Evolutionary conservation across 2,888 invertebrate genomes (phyloP).

Genomic region (Pandemis cinnamomeana): DNA sequence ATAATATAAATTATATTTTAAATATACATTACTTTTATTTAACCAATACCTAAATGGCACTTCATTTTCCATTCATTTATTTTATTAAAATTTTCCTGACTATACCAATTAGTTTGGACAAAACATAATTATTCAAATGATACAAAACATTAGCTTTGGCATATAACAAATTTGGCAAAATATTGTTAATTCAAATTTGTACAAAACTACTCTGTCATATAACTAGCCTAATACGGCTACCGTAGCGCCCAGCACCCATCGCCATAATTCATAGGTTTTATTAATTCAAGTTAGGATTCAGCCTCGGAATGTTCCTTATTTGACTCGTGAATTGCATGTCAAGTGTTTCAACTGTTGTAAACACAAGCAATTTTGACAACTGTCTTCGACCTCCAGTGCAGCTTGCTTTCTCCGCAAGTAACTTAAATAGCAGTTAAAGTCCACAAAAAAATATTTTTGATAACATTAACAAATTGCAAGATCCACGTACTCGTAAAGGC

Average conservation of each 20-base stretch:
- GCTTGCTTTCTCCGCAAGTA: too few species aligned
- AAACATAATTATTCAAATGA: neutral
- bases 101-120: neutral
- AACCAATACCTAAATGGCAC: conserved; percentile 23
- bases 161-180: neutral
- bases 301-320: neutral
- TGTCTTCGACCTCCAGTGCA: neutral
- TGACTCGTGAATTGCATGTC: neutral
- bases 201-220: neutral
- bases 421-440: too few species aligned
- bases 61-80: neutral
- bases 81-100: neutral
- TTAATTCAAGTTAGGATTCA: neutral
- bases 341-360: neutral
- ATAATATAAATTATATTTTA: neutral
- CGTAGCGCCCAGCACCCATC: neutral
- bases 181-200: neutral
- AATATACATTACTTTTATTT: neutral
- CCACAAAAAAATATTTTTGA: too few species aligned
- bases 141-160: conserved; percentile 13
- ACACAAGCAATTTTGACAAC: neutral
- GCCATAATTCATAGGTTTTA: neutral
- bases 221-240: neutral
- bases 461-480: too few species aligned
- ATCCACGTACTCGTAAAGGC: too few species aligned